These are phyloP conservation scores for Drosophila kokeensis DNA, from an alignment of 2,888 invertebrate genomes.

Conservation along the genomic window DNA sequence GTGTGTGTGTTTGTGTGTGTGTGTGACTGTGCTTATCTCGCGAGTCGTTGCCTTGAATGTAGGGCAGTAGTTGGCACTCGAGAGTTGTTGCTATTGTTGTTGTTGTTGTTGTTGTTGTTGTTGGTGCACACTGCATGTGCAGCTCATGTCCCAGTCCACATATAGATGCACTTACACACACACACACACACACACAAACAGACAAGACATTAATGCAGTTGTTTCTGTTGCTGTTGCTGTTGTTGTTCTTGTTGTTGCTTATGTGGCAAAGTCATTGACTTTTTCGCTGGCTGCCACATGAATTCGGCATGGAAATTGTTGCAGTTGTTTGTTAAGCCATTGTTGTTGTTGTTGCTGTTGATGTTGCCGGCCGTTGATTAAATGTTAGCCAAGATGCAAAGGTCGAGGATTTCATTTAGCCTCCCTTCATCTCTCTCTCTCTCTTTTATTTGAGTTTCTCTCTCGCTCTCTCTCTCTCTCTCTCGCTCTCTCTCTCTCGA, in stretches of 20 bases:
- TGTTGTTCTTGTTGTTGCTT: slow-evolving; percentile 20
- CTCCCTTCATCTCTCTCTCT: neutral
- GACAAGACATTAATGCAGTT: slow-evolving; percentile 33
- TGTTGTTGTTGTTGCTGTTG: slow-evolving; percentile 18
- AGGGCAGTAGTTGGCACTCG: slow-evolving; percentile 80
- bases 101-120: slow-evolving; percentile 41
- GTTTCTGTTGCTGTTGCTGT: slow-evolving; percentile 20
- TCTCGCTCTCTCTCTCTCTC: neutral
- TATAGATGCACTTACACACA: slow-evolving; percentile 51
- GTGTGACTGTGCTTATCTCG: slow-evolving; percentile 68
- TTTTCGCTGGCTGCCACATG: slow-evolving; percentile 52
- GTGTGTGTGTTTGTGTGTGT: slow-evolving; percentile 31
- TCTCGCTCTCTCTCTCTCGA: neutral
- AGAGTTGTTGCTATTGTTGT: slow-evolving; percentile 59
- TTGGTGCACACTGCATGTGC: slow-evolving; percentile 60
- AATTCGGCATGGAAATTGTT: slow-evolving; percentile 56
- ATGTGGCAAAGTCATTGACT: slow-evolving; percentile 63
- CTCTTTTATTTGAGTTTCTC: neutral
- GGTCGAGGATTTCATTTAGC: slow-evolving; percentile 54
- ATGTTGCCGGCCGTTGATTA: slow-evolving; percentile 42
- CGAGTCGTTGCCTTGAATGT: slow-evolving; percentile 80
- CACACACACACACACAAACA: slow-evolving; percentile 16
- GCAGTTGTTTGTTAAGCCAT: slow-evolving; percentile 30
- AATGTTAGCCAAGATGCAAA: slow-evolving; percentile 53
- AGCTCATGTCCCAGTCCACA: slow-evolving; percentile 59